Conservation (phyloP, 2,797 vertebrate species). For the Eulemur mongoz region DNA sequence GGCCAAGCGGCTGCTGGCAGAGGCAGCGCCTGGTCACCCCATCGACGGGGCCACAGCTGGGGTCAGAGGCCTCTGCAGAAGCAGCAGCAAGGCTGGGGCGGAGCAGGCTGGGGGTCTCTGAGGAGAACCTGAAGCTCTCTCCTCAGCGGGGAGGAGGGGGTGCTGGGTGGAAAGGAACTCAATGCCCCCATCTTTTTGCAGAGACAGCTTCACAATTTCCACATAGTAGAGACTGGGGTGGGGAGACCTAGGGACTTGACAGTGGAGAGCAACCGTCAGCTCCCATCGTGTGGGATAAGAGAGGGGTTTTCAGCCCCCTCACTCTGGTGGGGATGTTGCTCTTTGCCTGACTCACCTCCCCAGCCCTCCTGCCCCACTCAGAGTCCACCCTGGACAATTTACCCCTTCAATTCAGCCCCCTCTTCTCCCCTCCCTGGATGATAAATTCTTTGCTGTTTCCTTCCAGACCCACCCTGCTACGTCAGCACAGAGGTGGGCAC, state of each 20-base stretch:
- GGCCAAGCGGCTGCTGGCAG: not conserved
- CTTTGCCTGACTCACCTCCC: not conserved
- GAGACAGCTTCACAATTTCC: not conserved
- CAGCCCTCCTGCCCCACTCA: not conserved
- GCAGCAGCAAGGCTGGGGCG: not conserved
- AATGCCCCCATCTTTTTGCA: not conserved
- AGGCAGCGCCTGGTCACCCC: not conserved
- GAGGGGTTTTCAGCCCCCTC: not conserved
- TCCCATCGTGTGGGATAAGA: not conserved
- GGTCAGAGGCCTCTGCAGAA: not conserved
- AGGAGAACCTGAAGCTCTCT: not conserved
- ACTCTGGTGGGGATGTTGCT: accelerated
- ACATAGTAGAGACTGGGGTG: not conserved
- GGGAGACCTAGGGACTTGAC: not conserved
- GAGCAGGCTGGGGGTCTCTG: not conserved
- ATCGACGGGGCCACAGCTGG: not conserved
- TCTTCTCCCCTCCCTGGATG: not conserved
- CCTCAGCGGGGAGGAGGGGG: not conserved
- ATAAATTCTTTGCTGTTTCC: not conserved
- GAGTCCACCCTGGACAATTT: not conserved
- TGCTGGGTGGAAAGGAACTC: not conserved
- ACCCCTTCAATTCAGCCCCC: not conserved
- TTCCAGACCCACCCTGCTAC: not conserved
- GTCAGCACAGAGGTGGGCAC: not conserved
- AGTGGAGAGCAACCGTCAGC: not conserved